Conservation (phyloP, 2,888 invertebrate species). For the Drosophila subsilvestris region DNA sequence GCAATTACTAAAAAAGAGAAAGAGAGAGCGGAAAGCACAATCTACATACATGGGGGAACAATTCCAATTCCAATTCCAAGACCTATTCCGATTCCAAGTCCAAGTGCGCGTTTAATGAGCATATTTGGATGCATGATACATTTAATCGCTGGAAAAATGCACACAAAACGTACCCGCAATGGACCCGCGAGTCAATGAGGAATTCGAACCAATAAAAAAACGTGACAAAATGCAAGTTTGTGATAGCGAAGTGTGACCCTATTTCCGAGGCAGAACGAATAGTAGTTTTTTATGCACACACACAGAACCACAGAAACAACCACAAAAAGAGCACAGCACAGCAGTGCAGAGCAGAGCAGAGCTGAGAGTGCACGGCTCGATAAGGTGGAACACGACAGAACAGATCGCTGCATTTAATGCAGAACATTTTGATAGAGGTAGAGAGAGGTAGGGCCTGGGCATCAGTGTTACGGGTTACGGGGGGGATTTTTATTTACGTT, state of each 20-base stretch:
- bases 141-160: conserved; percentile 69
- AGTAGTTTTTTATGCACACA: conserved; percentile 40
- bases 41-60: background rate
- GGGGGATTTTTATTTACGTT: conserved; percentile 60
- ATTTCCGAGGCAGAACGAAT: conserved; percentile 39
- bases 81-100: conserved; percentile 41
- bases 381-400: conserved; percentile 56
- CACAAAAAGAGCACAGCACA: conserved; percentile 33
- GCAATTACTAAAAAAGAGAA: conserved; percentile 67
- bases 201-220: conserved; percentile 41
- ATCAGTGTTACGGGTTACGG: conserved; percentile 15
- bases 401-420: conserved; percentile 48
- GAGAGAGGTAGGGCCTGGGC: conserved; percentile 15
- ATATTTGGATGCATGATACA: conserved; percentile 66
- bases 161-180: conserved; percentile 20
- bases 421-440: conserved; percentile 25
- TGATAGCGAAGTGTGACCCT: conserved; percentile 59
- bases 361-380: conserved; percentile 34
- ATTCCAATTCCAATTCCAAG: conserved; percentile 15
- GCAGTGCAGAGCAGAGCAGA: conserved; percentile 10
- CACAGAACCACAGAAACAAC: conserved; percentile 30
- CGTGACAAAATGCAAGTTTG: conserved; percentile 73
- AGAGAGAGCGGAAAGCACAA: conserved; percentile 2
- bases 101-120: conserved; percentile 67
- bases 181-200: conserved; percentile 2